Base-by-base conservation (phyloP, 1,140 invertebrate species). In the Penaeus indicus region DNA sequence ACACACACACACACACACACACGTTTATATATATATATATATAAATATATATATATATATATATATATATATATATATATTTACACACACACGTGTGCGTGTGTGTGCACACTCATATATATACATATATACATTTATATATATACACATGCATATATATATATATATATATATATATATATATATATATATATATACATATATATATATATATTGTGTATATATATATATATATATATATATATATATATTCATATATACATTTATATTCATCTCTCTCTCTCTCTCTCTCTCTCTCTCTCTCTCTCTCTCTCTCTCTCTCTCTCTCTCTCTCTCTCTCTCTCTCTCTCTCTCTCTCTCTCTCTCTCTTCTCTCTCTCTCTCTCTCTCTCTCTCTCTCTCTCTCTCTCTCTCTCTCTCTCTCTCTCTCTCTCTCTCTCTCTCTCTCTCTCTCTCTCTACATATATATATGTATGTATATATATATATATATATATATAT, bases 151-250 rank as follows among this genome's bases (percentile, higher is more conserved):
- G 0, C 61, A 19, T 80, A 38, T 80, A 38, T 80, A 38, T 80
- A 47, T 80, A 38, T 80, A n/a, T 83, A 25, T 83, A 60, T 63
- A 27, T 63, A 60, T 83, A 60, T 64, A 32, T 64, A 27, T 64
- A 21, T 25, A 60, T 62, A 62, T 67, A 13, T 60, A 54, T 61
- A 0, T 25, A 19, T 80, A 10, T 61, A 54, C 47, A 19, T 61
- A 0, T 25, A 19, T 80, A 10, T 61, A 54, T 60, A 19, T 27
- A 13, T 79, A 22, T 5, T 4, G 3, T 21, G 11, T 42, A 79
- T 54, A 79, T 54, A 79, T 54, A 79, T 54, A 79, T 54, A 79
- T 54, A 42, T 54, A 42, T 60, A 79, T 60, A 79, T 60, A 79
- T 60, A 79, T 25, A 42, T 54, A 42, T 25, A 79, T 22, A 42